phyloP scores from a whole-genome alignment of 2,113 vertebrate species.

The Chionodraco myersi region DNA sequence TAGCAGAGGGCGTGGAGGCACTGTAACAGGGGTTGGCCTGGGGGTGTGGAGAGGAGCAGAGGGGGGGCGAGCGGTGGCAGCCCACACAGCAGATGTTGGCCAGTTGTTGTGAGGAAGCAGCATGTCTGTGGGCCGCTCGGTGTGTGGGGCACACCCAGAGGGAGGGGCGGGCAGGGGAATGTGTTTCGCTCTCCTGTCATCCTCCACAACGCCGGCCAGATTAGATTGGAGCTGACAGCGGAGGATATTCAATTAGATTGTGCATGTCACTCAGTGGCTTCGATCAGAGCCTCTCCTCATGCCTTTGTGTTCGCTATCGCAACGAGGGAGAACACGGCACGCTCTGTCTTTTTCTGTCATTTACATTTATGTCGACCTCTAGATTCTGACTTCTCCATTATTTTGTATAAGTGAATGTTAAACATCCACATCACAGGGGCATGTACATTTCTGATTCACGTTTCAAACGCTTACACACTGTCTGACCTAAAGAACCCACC shows the following conservation, averaged over 20 bases:
- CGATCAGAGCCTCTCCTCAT: constrained; percentile 77
- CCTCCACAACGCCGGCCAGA: constrained; percentile 80
- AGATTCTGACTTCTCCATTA: constrained; percentile 68
- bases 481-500: constrained; percentile 52
- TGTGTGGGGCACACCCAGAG: constrained; percentile 71
- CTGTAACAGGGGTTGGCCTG: constrained; percentile 51
- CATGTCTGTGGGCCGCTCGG: constrained; percentile 57
- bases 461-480: constrained; percentile 58
- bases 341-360: constrained; percentile 75
- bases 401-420: constrained; percentile 66
- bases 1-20: constrained; percentile 40
- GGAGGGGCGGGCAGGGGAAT: constrained; percentile 69
- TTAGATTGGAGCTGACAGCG: constrained; percentile 87
- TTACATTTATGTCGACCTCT: constrained; percentile 78
- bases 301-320: constrained; percentile 77
- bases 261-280: constrained; percentile 85
- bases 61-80: constrained; percentile 39
- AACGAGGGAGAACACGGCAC: constrained; percentile 59
- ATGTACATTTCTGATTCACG: constrained; percentile 48
- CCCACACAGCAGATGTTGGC: constrained; percentile 75
- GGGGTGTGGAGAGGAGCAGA: constrained; percentile 50
- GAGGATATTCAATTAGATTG: constrained; percentile 87
- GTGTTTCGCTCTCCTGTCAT: constrained; percentile 81
- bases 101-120: constrained; percentile 76
- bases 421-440: constrained; percentile 59